Conservation (phyloP, 2,113 vertebrate species). For the Rhabdornis inornatus region DNA sequence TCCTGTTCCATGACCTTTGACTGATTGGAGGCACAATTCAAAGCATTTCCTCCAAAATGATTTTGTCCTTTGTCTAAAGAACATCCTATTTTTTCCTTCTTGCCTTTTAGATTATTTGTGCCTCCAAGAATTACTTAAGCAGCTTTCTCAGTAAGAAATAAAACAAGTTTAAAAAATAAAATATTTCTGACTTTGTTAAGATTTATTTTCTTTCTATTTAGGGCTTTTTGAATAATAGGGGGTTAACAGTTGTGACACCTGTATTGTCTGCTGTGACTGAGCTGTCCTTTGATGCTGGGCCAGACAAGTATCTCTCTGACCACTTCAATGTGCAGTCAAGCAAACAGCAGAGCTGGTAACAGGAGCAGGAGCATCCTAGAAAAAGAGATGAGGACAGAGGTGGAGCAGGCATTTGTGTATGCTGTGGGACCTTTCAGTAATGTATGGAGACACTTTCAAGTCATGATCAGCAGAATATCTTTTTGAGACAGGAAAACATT, state of each 20-base stretch:
- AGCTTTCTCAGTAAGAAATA: neutral
- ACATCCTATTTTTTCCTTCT: neutral
- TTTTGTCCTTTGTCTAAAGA: neutral
- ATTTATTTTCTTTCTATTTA: neutral
- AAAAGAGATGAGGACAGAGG: neutral
- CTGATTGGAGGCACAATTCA: neutral
- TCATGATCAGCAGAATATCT: neutral
- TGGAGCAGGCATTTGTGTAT: neutral
- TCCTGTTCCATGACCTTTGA: neutral
- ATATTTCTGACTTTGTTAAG: neutral
- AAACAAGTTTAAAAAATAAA: neutral
- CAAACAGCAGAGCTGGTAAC: neutral
- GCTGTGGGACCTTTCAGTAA: neutral
- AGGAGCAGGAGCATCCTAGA: neutral
- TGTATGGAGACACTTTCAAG: neutral
- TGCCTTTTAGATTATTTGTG: neutral
- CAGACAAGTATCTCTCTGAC: neutral
- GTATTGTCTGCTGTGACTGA: neutral
- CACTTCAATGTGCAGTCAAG: rapidly evolving
- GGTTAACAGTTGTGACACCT: neutral
- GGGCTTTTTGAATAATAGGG: neutral
- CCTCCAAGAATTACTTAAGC: neutral
- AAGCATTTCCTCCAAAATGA: neutral
- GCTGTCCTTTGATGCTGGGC: neutral
- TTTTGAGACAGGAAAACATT: neutral